Base-by-base conservation (phyloP, 2,888 invertebrate species). In the Flabesymbios commensalis region DNA sequence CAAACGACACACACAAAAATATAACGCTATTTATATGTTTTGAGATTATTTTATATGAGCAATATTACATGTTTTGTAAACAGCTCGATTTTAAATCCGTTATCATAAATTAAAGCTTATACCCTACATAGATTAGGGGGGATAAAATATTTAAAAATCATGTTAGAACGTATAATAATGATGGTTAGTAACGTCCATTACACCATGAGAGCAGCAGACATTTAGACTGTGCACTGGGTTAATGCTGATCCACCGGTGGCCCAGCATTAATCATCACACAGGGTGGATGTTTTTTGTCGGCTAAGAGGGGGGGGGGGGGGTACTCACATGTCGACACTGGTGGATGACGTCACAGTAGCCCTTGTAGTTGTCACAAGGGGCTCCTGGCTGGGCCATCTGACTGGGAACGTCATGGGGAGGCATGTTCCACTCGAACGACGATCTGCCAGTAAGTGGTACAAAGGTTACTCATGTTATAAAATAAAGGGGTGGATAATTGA, bases 291-390 rank as follows among this genome's bases (percentile, higher is more conserved):
- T 17, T 19, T 47, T 24, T 22, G 24, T 24, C 1, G 17, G n/a
- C n/a, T n/a, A 14, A 1, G 22, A 29, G 26, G 3, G 51, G 17
- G 22, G 31, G 14, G 1, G 3, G n/a, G 51, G 43, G 19, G 29
- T 31, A 1, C 47, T 33, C 7, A 82, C 95, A 10, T 94, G 93
- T 73, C 98, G 89, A 82, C 98, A 99, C 83, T 94, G 96, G 55
- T 94, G 89, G 86, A 98, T 98, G 67, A 98, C 97, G 86, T 99
- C 98, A 86, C 99, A 99, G 84, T 98, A 99, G 57, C 98, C 97
- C 88, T 78, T 81, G 86, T 94, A 98, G 84, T 98, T 94, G 84
- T 98, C 94, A 83, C 99, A 99, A 0, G 98, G 97, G 56, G 95
- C 94, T 22, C 99, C 95, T 0, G 95, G 92, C 94, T 94, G 31